Percentiles rank a stretch among this genome's conserved stretches.
phyloP scores from a whole-genome alignment of 92 coral and sea anemone genomes.

The Desmophyllum pertusum region DNA sequence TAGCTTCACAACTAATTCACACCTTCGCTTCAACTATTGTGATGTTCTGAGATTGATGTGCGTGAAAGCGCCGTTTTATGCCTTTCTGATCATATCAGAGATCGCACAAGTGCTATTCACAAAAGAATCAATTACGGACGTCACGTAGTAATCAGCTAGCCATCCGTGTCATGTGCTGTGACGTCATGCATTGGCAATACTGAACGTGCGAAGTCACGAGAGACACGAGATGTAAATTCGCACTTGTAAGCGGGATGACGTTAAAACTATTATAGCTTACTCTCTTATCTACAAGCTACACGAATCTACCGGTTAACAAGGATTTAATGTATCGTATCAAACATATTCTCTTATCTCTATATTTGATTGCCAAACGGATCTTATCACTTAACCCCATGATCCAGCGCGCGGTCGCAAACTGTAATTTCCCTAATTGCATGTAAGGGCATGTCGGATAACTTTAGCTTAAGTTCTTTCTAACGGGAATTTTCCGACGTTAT shows the following conservation, averaged over 20 bases:
- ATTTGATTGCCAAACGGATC: too few relatives aligned
- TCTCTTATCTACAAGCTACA: background rate
- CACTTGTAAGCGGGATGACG: background rate
- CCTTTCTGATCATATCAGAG: background rate
- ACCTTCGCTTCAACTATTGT: conserved; percentile 4
- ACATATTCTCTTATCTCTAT: too few relatives aligned
- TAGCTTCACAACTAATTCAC: conserved; percentile 10
- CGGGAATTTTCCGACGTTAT: background rate
- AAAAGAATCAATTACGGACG: conserved; percentile 17
- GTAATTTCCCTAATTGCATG: too few relatives aligned
- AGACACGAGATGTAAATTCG: background rate
- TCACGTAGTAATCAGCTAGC: conserved; percentile 14
- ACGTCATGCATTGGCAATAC: conserved; percentile 27
- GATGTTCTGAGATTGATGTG: background rate
- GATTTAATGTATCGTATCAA: too few relatives aligned
- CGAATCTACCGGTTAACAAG: too few relatives aligned
- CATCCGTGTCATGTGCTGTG: background rate
- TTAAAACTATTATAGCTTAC: background rate
- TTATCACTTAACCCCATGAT: too few relatives aligned
- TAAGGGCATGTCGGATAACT: too few relatives aligned
- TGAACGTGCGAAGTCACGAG: conserved; percentile 15
- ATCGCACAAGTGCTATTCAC: background rate
- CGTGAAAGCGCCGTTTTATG: conserved; percentile 23
- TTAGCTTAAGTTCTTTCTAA: too few relatives aligned
- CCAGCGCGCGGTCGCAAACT: too few relatives aligned